These are phyloP conservation scores for Trinectes maculatus DNA, from an alignment of 2,113 vertebrate species.

Conservation along the genomic window DNA sequence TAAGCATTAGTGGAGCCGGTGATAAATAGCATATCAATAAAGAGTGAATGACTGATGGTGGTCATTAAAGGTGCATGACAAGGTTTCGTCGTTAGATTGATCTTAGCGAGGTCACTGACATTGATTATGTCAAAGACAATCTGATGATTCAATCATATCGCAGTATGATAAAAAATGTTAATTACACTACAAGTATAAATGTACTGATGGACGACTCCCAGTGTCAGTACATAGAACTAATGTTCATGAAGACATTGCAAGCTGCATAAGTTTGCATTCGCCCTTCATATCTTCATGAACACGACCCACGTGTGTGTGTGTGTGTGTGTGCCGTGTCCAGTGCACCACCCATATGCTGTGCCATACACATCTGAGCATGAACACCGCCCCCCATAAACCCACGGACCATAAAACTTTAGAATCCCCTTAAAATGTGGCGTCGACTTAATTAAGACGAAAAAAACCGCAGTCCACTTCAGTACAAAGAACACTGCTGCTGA, in stretches of 20 bases:
- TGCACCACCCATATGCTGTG: slow-evolving; percentile 20
- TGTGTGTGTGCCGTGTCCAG: slow-evolving; percentile 12
- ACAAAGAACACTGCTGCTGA: slow-evolving; percentile 45
- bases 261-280: too few species aligned
- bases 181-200: slow-evolving; percentile 40
- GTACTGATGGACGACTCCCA: slow-evolving; percentile 8
- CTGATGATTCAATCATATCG: slow-evolving; percentile 54
- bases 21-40: slow-evolving; percentile 61
- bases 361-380: slow-evolving; percentile 34
- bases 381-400: slow-evolving; percentile 50
- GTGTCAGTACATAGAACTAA: slow-evolving; percentile 28
- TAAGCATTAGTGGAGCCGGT: slow-evolving; percentile 19
- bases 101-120: slow-evolving; percentile 60
- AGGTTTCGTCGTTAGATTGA: slow-evolving; percentile 67
- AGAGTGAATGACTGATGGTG: slow-evolving; percentile 67
- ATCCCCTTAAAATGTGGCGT: slow-evolving; percentile 41
- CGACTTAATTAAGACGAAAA: slow-evolving; percentile 62
- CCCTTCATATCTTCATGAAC: too few species aligned
- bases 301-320: too few species aligned
- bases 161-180: slow-evolving; percentile 53
- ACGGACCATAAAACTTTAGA: slow-evolving; percentile 61
- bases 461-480: slow-evolving; percentile 24
- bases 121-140: slow-evolving; percentile 62
- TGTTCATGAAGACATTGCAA: slow-evolving; percentile 35
- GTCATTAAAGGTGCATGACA: slow-evolving; percentile 60